Evolutionary conservation across 2,888 invertebrate species (phyloP).

Genomic region (Criorhina ranunculi): DNA sequence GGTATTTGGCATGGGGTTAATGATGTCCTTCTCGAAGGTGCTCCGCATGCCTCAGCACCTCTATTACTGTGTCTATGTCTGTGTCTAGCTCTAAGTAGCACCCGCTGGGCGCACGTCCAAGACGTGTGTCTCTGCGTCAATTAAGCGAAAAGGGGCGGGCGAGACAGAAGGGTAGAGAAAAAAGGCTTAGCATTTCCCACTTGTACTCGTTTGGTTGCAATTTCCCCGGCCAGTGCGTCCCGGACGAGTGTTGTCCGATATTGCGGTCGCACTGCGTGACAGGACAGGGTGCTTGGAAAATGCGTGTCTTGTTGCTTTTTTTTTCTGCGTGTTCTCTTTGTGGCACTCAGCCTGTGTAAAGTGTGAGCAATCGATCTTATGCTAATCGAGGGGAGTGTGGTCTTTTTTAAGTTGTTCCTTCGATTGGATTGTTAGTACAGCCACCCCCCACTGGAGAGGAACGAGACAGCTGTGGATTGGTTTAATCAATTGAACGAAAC

Average conservation of each 20-base stretch:
- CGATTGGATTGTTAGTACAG: conserved; percentile 26
- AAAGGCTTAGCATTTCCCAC: conserved; percentile 31
- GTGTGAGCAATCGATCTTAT: conserved; percentile 74
- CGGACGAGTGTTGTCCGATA: conserved; percentile 41
- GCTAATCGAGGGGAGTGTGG: conserved; percentile 62
- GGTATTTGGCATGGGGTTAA: conserved; percentile 59
- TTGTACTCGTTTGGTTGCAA: conserved; percentile 62
- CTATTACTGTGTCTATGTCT: not conserved
- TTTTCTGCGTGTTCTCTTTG: conserved; percentile 56
- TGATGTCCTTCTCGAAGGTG: conserved; percentile 54
- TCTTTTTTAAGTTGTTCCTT: not conserved
- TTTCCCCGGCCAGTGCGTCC: conserved; percentile 46
- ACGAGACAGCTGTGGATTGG: conserved; percentile 12
- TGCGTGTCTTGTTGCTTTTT: conserved; percentile 62
- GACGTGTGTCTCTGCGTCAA: conserved; percentile 47
- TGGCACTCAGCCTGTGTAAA: conserved; percentile 56
- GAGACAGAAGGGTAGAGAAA: not conserved
- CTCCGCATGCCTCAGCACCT: conserved; percentile 31
- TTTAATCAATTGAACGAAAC: conserved; percentile 30
- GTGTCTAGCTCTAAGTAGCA: conserved; percentile 16
- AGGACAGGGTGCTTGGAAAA: conserved; percentile 39
- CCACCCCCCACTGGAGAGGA: conserved; percentile 38
- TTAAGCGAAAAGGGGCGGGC: conserved; percentile 16
- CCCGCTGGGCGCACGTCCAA: conserved; percentile 54
- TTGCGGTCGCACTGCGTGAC: conserved; percentile 15